These are phyloP conservation scores for Ornithoptera priamus DNA, from an alignment of 2,888 invertebrate genomes.

Conservation along the genomic window DNA sequence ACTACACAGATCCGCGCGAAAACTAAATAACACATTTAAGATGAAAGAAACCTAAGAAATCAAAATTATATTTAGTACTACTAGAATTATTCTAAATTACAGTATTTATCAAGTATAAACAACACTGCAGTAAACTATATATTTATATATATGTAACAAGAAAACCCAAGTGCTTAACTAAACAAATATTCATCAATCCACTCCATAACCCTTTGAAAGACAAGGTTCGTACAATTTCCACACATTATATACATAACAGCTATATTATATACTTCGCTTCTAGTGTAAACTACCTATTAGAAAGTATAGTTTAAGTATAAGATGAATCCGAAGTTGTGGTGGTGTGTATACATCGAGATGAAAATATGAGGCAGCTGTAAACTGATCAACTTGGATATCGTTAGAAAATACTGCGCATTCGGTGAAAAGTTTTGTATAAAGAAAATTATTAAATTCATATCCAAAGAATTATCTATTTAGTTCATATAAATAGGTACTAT, in stretches of 20 bases:
- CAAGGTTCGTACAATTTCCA: conserved; percentile 63
- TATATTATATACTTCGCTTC: conserved; percentile 51
- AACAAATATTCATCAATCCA: conserved; percentile 4
- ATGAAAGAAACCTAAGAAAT: too few species aligned
- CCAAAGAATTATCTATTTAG: too few species aligned
- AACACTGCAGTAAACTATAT: not conserved
- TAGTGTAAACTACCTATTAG: conserved; percentile 35
- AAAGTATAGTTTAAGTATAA: not conserved
- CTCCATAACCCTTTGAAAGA: conserved; percentile 55
- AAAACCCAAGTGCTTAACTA: conserved; percentile 20
- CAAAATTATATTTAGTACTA: too few species aligned
- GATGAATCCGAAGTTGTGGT: conserved; percentile 14
- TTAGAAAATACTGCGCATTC: too few species aligned
- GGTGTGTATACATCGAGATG: too few species aligned
- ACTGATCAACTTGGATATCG: too few species aligned
- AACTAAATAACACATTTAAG: too few species aligned
- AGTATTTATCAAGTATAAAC: not conserved
- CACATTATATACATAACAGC: conserved; percentile 52
- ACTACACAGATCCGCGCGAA: too few species aligned
- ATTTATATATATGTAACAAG: not conserved
- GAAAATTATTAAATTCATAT: too few species aligned
- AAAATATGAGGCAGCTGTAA: too few species aligned
- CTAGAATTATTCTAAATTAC: not conserved
- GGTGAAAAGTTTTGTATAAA: too few species aligned
- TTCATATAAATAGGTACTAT: too few species aligned